Evolutionary conservation across 2,797 vertebrate species (phyloP).

Genomic region (Sciurus vulgaris): DNA sequence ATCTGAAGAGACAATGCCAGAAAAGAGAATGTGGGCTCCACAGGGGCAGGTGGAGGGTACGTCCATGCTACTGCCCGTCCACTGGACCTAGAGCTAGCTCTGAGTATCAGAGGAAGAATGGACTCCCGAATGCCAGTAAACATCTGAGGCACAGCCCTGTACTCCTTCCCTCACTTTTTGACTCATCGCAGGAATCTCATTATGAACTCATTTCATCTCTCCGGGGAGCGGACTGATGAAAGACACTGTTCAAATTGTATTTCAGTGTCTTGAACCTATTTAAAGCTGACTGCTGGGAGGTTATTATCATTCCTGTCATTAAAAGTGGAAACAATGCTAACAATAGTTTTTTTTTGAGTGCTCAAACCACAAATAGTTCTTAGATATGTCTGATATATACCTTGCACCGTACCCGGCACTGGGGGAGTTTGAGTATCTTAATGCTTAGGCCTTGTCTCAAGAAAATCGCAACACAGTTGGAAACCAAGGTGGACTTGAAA

Average conservation of each 20-base stretch:
- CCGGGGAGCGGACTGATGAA: conserved; percentile 76
- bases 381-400: neutral
- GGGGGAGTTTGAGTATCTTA: neutral
- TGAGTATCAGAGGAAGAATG: neutral
- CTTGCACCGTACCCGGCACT: neutral
- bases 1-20: conserved; percentile 42
- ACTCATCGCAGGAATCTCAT: conserved; percentile 82
- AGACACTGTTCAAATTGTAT: conserved; percentile 81
- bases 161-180: conserved; percentile 60
- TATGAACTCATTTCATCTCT: conserved; percentile 82
- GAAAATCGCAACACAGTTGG: neutral
- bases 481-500: neutral
- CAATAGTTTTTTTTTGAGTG: conserved; percentile 71
- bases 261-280: conserved; percentile 81
- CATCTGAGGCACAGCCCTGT: conserved; percentile 63
- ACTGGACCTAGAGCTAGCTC: neutral
- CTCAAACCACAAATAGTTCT: conserved; percentile 67
- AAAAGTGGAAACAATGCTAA: conserved; percentile 73
- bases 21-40: neutral
- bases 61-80: neutral
- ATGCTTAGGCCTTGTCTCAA: neutral
- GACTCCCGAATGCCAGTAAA: neutral
- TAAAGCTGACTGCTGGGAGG: conserved; percentile 81
- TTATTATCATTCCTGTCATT: conserved; percentile 79
- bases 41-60: fast-evolving